Percentiles rank a stretch among this genome's conserved stretches.
Evolutionary conservation across 2,797 vertebrate genomes (phyloP).

Genomic region (Siniperca scherzeri): DNA sequence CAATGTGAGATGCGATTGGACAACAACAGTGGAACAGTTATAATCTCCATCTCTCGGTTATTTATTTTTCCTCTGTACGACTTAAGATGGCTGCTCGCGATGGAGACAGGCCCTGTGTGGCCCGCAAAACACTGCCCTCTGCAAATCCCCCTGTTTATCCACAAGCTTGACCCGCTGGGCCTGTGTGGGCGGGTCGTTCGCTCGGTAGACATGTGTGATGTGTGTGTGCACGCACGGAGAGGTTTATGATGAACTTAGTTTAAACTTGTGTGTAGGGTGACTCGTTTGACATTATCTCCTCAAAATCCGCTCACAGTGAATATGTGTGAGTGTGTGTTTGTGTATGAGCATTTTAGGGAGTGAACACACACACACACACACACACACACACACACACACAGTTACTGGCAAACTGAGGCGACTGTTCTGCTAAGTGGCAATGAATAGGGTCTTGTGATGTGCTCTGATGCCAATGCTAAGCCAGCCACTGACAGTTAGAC

Average conservation of each 20-base stretch:
- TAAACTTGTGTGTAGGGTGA: conserved; percentile 62
- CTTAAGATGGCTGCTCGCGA: conserved; percentile 85
- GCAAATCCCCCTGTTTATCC: conserved; percentile 84
- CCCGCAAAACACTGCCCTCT: conserved; percentile 70
- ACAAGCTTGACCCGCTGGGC: conserved; percentile 80
- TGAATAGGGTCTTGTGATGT: conserved; percentile 80
- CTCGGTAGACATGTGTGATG: conserved; percentile 17
- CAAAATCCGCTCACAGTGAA: conserved; percentile 45
- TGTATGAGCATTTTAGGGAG: conserved; percentile 46
- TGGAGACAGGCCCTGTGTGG: conserved; percentile 77
- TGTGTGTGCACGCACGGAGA: conserved; percentile 22
- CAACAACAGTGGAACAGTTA: conserved; percentile 57
- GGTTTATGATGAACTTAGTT: conserved; percentile 59
- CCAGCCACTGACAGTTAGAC: conserved; percentile 77
- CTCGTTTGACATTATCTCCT: conserved; percentile 61
- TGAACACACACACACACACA: conserved; percentile 6
- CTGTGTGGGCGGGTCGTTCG: conserved; percentile 42
- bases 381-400: conserved; percentile 14
- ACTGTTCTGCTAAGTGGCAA: conserved; percentile 80
- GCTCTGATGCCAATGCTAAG: conserved; percentile 78
- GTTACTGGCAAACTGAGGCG: conserved; percentile 52
- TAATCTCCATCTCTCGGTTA: conserved; percentile 77
- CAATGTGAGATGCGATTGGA: conserved; percentile 29
- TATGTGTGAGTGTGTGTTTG: conserved; percentile 44
- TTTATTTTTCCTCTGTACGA: conserved; percentile 81